Evolutionary conservation across 1,140 invertebrate genomes (phyloP).

Genomic region (Trissolcus basalis): DNA sequence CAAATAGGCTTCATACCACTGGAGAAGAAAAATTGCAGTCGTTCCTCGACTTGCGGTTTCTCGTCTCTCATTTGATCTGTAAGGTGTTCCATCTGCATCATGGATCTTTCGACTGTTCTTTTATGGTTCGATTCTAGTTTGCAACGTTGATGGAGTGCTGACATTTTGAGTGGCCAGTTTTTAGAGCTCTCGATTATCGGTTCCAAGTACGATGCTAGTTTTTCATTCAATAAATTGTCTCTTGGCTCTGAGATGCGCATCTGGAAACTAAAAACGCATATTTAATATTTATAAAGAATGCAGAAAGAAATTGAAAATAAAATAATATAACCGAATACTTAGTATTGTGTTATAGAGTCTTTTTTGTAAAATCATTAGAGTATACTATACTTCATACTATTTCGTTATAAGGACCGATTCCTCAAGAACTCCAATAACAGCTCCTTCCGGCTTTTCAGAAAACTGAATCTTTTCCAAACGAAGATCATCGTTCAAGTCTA

Average conservation of each 20-base stretch:
- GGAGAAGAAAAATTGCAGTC: slow-evolving; percentile 80
- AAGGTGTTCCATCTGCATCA: slow-evolving; percentile 90
- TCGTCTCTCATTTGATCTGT: slow-evolving; percentile 78
- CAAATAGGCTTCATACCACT: slow-evolving; percentile 83
- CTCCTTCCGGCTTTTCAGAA: slow-evolving; percentile 78
- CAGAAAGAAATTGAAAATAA: no score
- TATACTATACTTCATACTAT: slow-evolving; percentile 80
- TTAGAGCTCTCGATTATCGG: slow-evolving; percentile 73
- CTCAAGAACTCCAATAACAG: slow-evolving; percentile 82
- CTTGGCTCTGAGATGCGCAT: slow-evolving; percentile 84
- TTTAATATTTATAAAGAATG: no score
- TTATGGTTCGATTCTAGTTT: slow-evolving; percentile 84
- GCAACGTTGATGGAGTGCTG: slow-evolving; percentile 84
- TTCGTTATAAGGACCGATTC: slow-evolving; percentile 86
- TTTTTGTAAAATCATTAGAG: no score
- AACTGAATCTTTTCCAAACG: slow-evolving; percentile 87
- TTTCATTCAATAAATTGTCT: slow-evolving; percentile 86
- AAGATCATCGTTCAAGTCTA: slow-evolving; percentile 89
- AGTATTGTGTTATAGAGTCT: no score
- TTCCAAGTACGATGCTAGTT: slow-evolving; percentile 86
- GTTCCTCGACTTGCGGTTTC: slow-evolving; percentile 70
- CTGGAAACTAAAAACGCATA: slow-evolving; percentile 77
- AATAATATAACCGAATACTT: no score
- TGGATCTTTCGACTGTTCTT: slow-evolving; percentile 88
- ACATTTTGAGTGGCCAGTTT: slow-evolving; percentile 83